These are phyloP conservation scores for Abrostola triplasia DNA, from an alignment of 2,888 invertebrate genomes.

Conservation along the genomic window DNA sequence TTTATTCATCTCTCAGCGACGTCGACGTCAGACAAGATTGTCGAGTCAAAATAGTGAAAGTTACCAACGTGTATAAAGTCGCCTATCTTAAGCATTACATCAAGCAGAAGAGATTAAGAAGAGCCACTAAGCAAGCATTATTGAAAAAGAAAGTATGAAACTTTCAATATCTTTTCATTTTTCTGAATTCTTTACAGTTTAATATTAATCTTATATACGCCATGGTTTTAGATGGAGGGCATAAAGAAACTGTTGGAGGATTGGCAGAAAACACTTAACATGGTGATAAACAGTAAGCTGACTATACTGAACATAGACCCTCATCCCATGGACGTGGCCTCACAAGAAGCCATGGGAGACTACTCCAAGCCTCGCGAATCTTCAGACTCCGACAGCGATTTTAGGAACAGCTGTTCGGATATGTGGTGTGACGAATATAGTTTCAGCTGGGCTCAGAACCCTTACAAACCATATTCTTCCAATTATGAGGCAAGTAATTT, in stretches of 20 bases:
- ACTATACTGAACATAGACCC: slow-evolving; percentile 68
- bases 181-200: not conserved
- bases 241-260: slow-evolving; percentile 78
- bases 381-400: slow-evolving; percentile 73
- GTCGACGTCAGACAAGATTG: slow-evolving; percentile 70
- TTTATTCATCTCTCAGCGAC: slow-evolving; percentile 72
- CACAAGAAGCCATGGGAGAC: slow-evolving; percentile 80
- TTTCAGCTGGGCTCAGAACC: slow-evolving; percentile 68
- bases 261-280: slow-evolving; percentile 79
- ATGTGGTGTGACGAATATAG: slow-evolving; percentile 70
- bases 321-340: slow-evolving; percentile 69
- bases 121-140: slow-evolving; percentile 73
- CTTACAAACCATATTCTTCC: slow-evolving; percentile 62
- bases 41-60: slow-evolving; percentile 79
- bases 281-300: slow-evolving; percentile 75
- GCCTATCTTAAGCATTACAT: slow-evolving; percentile 81
- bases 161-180: not conserved
- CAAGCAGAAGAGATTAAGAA: slow-evolving; percentile 77
- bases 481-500: slow-evolving; percentile 65
- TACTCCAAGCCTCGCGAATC: slow-evolving; percentile 73
- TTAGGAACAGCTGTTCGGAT: slow-evolving; percentile 64
- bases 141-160: slow-evolving; percentile 77
- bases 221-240: slow-evolving; percentile 73
- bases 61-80: slow-evolving; percentile 83
- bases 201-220: not conserved